Conservation (phyloP, 2,113 vertebrate species). For the Tachysurus vachellii region DNA sequence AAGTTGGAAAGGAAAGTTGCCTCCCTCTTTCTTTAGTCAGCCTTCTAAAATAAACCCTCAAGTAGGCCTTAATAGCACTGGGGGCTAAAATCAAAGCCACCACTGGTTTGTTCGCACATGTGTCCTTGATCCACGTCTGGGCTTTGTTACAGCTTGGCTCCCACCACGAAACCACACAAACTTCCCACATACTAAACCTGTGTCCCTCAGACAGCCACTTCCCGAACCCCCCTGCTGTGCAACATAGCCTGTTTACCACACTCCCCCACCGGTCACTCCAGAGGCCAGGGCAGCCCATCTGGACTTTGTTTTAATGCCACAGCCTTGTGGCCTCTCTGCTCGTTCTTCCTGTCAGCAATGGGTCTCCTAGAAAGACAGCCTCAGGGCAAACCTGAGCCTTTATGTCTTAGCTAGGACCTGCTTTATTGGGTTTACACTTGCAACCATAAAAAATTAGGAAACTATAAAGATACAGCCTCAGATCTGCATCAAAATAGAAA, state of each 20-base stretch:
- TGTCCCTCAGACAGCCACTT: slow-evolving; percentile 47
- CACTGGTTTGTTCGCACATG: slow-evolving; percentile 61
- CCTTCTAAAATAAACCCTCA: slow-evolving; percentile 40
- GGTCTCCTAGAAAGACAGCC: slow-evolving; percentile 20
- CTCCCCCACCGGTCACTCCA: slow-evolving; percentile 47
- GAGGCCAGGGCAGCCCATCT: slow-evolving; percentile 38
- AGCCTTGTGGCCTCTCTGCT: slow-evolving; percentile 16
- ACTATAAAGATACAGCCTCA: neutral
- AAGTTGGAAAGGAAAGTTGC: slow-evolving; percentile 60
- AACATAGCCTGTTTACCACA: slow-evolving; percentile 50
- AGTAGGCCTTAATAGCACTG: slow-evolving; percentile 61
- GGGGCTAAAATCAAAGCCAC: slow-evolving; percentile 65
- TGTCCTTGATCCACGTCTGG: slow-evolving; percentile 54
- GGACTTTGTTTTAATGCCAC: slow-evolving; percentile 41
- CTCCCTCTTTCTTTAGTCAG: slow-evolving; percentile 11
- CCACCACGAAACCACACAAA: slow-evolving; percentile 29
- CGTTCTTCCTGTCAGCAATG: slow-evolving; percentile 25
- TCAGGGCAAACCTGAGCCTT: slow-evolving; percentile 23
- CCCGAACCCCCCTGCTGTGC: slow-evolving; percentile 32
- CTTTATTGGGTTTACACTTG: slow-evolving; percentile 1
- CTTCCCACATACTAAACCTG: slow-evolving; percentile 12
- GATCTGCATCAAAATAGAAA: neutral
- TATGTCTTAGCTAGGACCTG: neutral
- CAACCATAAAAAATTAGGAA: slow-evolving; percentile 21
- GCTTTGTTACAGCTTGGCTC: slow-evolving; percentile 51